Evolutionary conservation across 2,888 invertebrate species (phyloP).

Genomic region (Mycalesis mineus): DNA sequence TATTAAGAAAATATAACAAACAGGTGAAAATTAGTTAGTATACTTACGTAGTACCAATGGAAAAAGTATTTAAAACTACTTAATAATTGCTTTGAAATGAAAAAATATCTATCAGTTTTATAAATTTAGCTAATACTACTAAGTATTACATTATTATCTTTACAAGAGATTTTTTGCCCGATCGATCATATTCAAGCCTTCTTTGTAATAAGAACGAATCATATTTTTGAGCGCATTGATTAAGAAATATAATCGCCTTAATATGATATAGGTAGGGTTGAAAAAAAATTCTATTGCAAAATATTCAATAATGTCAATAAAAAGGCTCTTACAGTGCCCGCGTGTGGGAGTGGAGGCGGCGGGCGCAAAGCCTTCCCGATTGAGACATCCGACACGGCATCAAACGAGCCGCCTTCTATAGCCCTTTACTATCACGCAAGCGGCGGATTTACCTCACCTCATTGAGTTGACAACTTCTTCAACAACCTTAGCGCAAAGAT

Average conservation of each 20-base stretch:
- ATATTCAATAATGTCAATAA: constrained; percentile 29
- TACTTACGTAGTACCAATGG: too few relatives aligned
- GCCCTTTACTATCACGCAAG: constrained; percentile 56
- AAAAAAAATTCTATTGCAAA: constrained; percentile 28
- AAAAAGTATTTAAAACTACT: too few relatives aligned
- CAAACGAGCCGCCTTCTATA: constrained; percentile 71
- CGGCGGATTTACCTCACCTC: constrained; percentile 33
- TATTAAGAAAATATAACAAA: too few relatives aligned
- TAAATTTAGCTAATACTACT: not conserved
- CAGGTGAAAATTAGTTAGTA: too few relatives aligned
- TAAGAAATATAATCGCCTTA: constrained; percentile 27
- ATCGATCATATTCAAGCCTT: not conserved
- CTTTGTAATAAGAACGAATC: constrained; percentile 5
- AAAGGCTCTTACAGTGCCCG: constrained; percentile 24
- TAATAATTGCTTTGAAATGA: too few relatives aligned
- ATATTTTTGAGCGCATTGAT: constrained; percentile 1
- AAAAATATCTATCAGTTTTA: too few relatives aligned
- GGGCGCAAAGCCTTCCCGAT: constrained; percentile 63
- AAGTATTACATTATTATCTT: not conserved
- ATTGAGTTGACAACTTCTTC: constrained; percentile 20
- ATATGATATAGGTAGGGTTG: constrained; percentile 24
- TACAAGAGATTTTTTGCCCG: not conserved
- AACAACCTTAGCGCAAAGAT: constrained; percentile 13
- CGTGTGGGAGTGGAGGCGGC: constrained; percentile 45
- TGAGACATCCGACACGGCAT: constrained; percentile 72